Evolutionary conservation across 2,113 vertebrate genomes (phyloP).

Genomic region (Lathamus discolor): DNA sequence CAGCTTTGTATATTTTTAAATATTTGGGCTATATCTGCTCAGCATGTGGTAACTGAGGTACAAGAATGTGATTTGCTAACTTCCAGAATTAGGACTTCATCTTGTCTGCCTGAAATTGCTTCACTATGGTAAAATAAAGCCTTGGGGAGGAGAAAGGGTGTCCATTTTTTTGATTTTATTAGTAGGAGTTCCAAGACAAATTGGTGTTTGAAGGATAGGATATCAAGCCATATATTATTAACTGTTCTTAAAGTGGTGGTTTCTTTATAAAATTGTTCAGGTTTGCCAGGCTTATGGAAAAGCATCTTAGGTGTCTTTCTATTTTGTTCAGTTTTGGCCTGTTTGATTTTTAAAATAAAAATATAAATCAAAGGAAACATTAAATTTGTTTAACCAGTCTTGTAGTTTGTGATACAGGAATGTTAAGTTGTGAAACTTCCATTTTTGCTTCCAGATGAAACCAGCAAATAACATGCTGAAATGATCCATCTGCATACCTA

Average conservation of each 20-base stretch:
- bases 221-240: neutral
- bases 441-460: neutral
- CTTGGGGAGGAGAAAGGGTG: neutral
- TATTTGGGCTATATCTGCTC: constrained; percentile 17
- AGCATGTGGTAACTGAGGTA: neutral
- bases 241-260: neutral
- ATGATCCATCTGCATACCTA: neutral
- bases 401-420: neutral
- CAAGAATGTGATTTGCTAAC: neutral
- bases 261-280: neutral
- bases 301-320: neutral
- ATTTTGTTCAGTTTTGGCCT: neutral
- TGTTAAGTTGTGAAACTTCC: neutral
- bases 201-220: neutral
- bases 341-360: neutral
- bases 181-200: neutral
- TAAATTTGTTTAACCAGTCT: neutral
- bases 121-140: neutral
- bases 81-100: neutral
- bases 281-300: neutral
- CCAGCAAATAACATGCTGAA: neutral
- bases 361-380: neutral
- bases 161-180: neutral
- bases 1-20: constrained; percentile 32
- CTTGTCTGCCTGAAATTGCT: neutral